Evolutionary conservation across 2,113 vertebrate species (phyloP).

Genomic region (Pteruthius melanotis): DNA sequence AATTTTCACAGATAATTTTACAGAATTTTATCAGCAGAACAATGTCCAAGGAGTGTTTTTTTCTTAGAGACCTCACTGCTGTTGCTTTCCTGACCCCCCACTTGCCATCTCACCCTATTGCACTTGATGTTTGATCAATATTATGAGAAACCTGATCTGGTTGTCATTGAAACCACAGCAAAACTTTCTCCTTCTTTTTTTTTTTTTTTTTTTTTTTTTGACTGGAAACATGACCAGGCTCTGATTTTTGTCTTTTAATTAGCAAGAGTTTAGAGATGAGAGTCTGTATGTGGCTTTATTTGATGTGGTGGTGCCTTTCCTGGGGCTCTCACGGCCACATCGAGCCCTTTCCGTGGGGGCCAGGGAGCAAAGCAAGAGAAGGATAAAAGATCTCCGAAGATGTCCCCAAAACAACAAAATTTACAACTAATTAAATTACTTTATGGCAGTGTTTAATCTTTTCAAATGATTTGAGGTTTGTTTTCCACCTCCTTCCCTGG

Average conservation of each 20-base stretch:
- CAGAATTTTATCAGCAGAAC: not conserved
- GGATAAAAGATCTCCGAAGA: not conserved
- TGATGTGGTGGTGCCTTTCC: not conserved
- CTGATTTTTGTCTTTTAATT: constrained; percentile 27
- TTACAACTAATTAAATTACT: not conserved
- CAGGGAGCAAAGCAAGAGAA: not conserved
- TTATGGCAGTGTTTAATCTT: not conserved
- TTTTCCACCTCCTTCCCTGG: not conserved
- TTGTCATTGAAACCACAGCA: not conserved
- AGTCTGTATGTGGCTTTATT: not conserved
- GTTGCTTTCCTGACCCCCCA: not conserved
- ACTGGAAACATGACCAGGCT: not conserved
- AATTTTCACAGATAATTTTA: not conserved
- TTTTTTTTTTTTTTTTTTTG: not conserved
- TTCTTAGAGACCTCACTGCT: not conserved
- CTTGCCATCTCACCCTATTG: not conserved
- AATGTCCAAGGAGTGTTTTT: not conserved
- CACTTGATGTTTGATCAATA: not conserved
- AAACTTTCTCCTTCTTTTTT: not conserved
- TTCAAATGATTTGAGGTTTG: not conserved
- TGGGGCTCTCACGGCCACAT: not conserved
- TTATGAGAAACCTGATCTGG: not conserved
- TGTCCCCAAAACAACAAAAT: not conserved
- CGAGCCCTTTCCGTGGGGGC: fast-evolving
- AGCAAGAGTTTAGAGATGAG: not conserved